Evolutionary conservation across 2,888 invertebrate genomes (phyloP).

Genomic region (Glaucopsyche alexis): DNA sequence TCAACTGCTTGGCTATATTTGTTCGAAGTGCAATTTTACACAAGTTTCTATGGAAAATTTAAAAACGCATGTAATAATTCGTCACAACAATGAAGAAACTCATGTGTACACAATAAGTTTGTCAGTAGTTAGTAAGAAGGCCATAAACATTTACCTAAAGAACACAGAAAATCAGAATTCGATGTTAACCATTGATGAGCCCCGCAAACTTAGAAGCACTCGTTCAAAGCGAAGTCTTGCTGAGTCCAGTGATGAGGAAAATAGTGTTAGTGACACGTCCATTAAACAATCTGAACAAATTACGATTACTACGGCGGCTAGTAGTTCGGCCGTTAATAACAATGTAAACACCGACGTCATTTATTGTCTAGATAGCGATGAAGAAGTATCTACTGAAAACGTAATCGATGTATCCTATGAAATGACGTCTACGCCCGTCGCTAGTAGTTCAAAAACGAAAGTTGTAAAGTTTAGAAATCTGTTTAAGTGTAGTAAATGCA

Average conservation of each 20-base stretch:
- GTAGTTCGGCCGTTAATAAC: background rate
- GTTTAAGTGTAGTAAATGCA: conserved; percentile 55
- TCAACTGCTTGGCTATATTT: conserved; percentile 81
- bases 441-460: conserved; percentile 12
- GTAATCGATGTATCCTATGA: conserved; percentile 53
- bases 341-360: conserved; percentile 15
- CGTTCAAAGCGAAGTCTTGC: conserved; percentile 48
- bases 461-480: conserved; percentile 38
- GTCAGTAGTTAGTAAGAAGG: conserved; percentile 54
- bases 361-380: conserved; percentile 61
- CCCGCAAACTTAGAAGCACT: conserved; percentile 51
- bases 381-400: conserved; percentile 48
- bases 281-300: conserved; percentile 31
- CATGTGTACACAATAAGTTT: conserved; percentile 69
- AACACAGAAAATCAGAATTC: conserved; percentile 34
- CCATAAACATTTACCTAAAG: conserved; percentile 46
- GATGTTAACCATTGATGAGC: conserved; percentile 38
- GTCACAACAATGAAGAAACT: conserved; percentile 74
- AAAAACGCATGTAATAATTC: conserved; percentile 80
- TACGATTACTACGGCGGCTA: background rate
- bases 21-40: conserved; percentile 86
- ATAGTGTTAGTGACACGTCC: conserved; percentile 25
- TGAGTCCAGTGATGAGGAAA: conserved; percentile 45
- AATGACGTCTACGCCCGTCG: background rate
- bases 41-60: conserved; percentile 83